Conservation (phyloP, 2,797 vertebrate genomes). For the Sandelia bainsii region DNA sequence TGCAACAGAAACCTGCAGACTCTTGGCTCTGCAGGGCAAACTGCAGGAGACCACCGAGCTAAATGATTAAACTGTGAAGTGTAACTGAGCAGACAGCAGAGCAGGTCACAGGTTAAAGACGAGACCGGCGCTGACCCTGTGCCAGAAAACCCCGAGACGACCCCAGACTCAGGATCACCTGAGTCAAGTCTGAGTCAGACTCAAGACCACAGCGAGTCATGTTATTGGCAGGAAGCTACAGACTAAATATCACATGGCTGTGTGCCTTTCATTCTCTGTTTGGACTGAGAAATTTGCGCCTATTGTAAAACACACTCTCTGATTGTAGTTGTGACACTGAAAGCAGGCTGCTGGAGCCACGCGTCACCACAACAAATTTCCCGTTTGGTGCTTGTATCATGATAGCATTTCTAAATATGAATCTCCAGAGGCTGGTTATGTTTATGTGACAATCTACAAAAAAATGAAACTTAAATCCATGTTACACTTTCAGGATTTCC, state of each 20-base stretch:
- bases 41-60: constrained; percentile 32
- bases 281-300: constrained; percentile 28
- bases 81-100: constrained; percentile 36
- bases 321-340: constrained; percentile 22
- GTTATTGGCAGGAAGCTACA: constrained; percentile 54
- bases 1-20: constrained; percentile 27
- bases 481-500: neutral
- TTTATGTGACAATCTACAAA: neutral
- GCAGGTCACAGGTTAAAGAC: constrained; percentile 31
- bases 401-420: neutral
- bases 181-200: constrained; percentile 62
- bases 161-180: constrained; percentile 41
- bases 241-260: constrained; percentile 38
- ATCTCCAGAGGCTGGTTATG: neutral
- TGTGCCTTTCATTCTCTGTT: constrained; percentile 34
- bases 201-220: constrained; percentile 48
- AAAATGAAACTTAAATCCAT: constrained; percentile 2
- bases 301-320: constrained; percentile 32
- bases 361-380: neutral
- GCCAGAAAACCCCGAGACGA: constrained; percentile 14
- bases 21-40: neutral
- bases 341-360: constrained; percentile 2
- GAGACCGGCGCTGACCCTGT: neutral
- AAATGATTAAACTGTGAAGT: constrained; percentile 34
- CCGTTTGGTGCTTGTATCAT: neutral